A percentile compares a stretch with the other conserved stretches of the same genome.
phyloP scores from a whole-genome alignment of 2,888 invertebrate species.

The Hypena proboscidalis region DNA sequence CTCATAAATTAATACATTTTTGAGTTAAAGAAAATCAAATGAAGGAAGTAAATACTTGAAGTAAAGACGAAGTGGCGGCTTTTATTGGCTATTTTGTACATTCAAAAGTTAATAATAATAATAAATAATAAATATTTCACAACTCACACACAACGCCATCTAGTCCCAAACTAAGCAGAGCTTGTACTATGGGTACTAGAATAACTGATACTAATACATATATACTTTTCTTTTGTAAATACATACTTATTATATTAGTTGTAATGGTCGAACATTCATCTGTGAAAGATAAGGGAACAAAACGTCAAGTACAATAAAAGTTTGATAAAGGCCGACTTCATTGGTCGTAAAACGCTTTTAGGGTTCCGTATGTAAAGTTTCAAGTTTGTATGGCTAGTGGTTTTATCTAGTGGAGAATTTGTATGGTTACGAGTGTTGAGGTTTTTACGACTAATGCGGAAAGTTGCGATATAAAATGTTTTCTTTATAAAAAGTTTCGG shows the following conservation, averaged over 20 bases:
- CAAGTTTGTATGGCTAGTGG: slow-evolving; percentile 19
- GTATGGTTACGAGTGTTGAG: slow-evolving; percentile 1
- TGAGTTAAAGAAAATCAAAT: too few relatives aligned
- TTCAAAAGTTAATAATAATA: too few relatives aligned
- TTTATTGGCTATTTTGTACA: slow-evolving; percentile 25
- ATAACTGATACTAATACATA: too few relatives aligned
- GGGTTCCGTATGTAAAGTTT: slow-evolving; percentile 31
- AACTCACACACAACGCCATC: too few relatives aligned
- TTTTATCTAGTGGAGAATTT: slow-evolving; percentile 19
- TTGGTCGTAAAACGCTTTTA: slow-evolving; percentile 46
- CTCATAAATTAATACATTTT: too few relatives aligned
- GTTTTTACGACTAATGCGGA: slow-evolving; percentile 14
- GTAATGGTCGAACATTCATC: slow-evolving; percentile 11
- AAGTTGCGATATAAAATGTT: slow-evolving; percentile 26
- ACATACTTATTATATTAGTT: too few relatives aligned
- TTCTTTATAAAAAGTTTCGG: slow-evolving; percentile 27
- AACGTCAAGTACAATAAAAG: slow-evolving; percentile 32
- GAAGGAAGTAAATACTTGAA: too few relatives aligned
- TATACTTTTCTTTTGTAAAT: too few relatives aligned
- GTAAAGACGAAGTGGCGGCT: slow-evolving; percentile 5
- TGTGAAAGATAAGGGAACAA: slow-evolving; percentile 14
- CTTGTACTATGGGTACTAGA: too few relatives aligned
- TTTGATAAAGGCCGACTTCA: slow-evolving; percentile 37
- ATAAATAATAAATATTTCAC: too few relatives aligned
- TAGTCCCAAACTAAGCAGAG: too few relatives aligned